Percentiles rank a stretch among this genome's conserved stretches.
Evolutionary conservation across 2,113 vertebrate species (phyloP).

Genomic region (Oreochromis aureus): DNA sequence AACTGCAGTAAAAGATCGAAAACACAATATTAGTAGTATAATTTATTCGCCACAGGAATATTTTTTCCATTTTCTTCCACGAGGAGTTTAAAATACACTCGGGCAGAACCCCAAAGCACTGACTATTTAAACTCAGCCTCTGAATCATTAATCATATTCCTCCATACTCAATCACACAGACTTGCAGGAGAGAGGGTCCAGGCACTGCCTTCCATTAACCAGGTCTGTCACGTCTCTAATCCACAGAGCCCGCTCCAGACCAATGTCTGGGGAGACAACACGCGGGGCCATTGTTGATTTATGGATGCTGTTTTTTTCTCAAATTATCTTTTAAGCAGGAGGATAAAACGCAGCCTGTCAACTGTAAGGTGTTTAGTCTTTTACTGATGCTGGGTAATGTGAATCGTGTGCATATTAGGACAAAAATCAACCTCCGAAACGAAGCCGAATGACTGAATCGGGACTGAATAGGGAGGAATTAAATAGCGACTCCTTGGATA

Average conservation of each 20-base stretch:
- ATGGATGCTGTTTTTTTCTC: conserved; percentile 7
- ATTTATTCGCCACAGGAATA: not conserved
- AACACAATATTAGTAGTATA: not conserved
- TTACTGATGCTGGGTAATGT: not conserved
- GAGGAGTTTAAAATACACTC: not conserved
- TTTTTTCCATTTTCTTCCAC: not conserved
- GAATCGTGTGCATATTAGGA: not conserved
- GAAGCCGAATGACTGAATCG: not conserved
- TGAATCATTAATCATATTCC: conserved; percentile 42
- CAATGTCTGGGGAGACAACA: conserved; percentile 35
- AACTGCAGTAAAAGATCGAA: not conserved
- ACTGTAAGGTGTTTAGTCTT: not conserved
- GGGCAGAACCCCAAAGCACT: not conserved
- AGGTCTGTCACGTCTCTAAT: conserved; percentile 40
- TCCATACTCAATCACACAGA: conserved; percentile 21
- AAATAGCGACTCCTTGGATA: not conserved
- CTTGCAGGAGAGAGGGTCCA: conserved; percentile 13
- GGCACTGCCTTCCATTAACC: conserved; percentile 39
- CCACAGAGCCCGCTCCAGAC: conserved; percentile 30
- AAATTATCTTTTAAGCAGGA: conserved; percentile 20
- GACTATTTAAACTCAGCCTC: conserved; percentile 31
- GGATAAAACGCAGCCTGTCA: not conserved
- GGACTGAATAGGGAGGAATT: not conserved
- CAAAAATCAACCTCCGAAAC: not conserved
- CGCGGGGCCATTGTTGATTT: conserved; percentile 32